These are phyloP conservation scores for Pipistrellus kuhlii DNA, from an alignment of 2,797 vertebrate species.

Conservation along the genomic window DNA sequence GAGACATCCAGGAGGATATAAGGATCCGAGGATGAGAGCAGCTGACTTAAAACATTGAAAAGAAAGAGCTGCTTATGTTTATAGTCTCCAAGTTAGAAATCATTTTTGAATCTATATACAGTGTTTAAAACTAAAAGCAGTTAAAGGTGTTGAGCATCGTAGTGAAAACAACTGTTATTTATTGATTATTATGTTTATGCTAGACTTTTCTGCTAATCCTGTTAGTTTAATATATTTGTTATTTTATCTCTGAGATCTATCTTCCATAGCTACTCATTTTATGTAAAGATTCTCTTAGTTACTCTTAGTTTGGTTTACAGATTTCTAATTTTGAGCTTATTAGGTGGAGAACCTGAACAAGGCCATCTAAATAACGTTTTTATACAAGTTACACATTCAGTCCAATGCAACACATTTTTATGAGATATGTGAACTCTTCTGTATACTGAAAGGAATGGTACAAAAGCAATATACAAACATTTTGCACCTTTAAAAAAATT, in stretches of 20 bases:
- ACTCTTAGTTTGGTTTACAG: slow-evolving; percentile 19
- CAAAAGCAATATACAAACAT: slow-evolving; percentile 29
- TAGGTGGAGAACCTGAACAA: not conserved
- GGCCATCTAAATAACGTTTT: not conserved
- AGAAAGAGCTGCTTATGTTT: not conserved
- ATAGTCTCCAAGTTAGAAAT: not conserved
- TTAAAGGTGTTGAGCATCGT: not conserved
- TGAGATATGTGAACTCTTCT: not conserved
- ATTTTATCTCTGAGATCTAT: not conserved
- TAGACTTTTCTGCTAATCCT: not conserved
- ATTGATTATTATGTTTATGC: not conserved
- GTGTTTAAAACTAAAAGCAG: not conserved
- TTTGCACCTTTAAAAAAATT: not conserved
- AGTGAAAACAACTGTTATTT: not conserved
- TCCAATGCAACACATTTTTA: not conserved
- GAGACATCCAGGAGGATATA: not conserved
- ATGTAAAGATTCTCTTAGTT: not conserved
- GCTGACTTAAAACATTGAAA: not conserved
- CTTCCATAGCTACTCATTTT: not conserved
- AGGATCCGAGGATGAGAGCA: not conserved
- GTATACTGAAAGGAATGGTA: not conserved
- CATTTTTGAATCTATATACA: not conserved
- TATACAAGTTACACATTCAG: not conserved
- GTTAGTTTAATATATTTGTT: not conserved
- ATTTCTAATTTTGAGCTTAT: slow-evolving; percentile 39